Conservation (phyloP, 2,888 invertebrate species). For the Drosophila anceps region DNA sequence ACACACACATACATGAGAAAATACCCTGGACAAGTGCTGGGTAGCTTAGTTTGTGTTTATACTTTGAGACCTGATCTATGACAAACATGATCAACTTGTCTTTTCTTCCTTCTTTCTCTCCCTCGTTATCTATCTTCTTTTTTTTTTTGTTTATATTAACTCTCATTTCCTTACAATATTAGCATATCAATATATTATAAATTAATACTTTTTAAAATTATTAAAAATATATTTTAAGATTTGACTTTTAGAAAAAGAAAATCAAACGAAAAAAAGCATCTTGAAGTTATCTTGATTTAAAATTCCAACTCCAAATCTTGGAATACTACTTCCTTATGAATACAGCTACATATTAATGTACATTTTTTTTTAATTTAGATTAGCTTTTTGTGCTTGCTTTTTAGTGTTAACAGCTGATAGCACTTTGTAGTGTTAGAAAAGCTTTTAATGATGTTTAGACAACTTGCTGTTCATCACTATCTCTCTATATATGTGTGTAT, state of each 20-base stretch:
- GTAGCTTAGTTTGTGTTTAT: not conserved
- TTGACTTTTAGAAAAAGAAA: no score
- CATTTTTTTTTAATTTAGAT: not conserved
- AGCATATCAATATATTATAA: no score
- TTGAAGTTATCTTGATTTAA: no score
- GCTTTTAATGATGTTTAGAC: not conserved
- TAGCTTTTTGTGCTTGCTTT: not conserved
- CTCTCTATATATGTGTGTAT: not conserved
- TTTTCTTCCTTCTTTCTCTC: no score
- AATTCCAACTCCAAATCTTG: no score
- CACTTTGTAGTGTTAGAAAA: no score
- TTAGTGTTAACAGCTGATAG: not conserved
- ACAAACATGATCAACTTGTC: not conserved
- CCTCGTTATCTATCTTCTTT: no score
- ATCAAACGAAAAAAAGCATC: no score
- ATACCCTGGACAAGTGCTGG: slow-evolving; percentile 7
- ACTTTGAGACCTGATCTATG: not conserved
- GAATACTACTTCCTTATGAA: not conserved
- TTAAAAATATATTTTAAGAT: no score
- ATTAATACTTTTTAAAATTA: no score
- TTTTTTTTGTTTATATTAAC: no score
- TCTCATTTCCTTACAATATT: no score
- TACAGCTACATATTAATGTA: not conserved
- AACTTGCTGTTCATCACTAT: not conserved
- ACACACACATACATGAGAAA: not conserved